Evolutionary conservation across 2,113 vertebrate genomes (phyloP), one percentile per base, ranked within the genome.

Genomic region (Burhinus oedicnemus): DNA sequence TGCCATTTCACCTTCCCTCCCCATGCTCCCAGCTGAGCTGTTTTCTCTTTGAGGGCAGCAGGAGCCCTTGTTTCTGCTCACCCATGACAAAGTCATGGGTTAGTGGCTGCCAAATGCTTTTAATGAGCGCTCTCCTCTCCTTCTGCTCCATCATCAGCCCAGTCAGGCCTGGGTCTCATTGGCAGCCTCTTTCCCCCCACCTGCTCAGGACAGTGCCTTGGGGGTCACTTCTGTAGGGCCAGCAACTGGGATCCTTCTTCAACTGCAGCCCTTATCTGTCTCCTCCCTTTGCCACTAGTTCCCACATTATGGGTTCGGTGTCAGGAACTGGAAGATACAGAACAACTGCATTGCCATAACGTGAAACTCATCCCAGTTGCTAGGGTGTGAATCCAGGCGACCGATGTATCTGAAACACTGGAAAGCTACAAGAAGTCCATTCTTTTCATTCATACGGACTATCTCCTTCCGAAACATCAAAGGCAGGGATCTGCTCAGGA

Each of bases 321-420:
- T 66, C 34, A 71, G 42, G 23, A 93, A 23, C 15, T 13, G 38
- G 51, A 58, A 89, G 34, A 68, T 68, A 20, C 30, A 3, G 9
- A 65, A 52, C 0, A 0, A 29, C 61, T 71, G 51, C 7, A 0
- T 2, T 40, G 52, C 22, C 30, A 17, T 44, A 66, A 40, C 8
- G 9, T 3, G 1, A 62, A 86, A 62, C 47, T 36, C 64, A 36
- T 26, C 7, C 27, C 16, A 11, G 5, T 42, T 62, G 19, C n/a
- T 66, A 30, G 62, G 62, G 21, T 40, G 14, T 86, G n/a, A 78
- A 45, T 30, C 34, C 65, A 72, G 72, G 30, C 0, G 2, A 83
- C 29, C 10, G 4, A 6, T 11, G 21, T 51, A n/a, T 12, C 34
- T n/a, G 29, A 60, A 45, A 11, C 16, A n/a, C 1, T 27, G 44